Conservation (phyloP, 2,113 vertebrate species). For the Potamarius usumacintae region DNA sequence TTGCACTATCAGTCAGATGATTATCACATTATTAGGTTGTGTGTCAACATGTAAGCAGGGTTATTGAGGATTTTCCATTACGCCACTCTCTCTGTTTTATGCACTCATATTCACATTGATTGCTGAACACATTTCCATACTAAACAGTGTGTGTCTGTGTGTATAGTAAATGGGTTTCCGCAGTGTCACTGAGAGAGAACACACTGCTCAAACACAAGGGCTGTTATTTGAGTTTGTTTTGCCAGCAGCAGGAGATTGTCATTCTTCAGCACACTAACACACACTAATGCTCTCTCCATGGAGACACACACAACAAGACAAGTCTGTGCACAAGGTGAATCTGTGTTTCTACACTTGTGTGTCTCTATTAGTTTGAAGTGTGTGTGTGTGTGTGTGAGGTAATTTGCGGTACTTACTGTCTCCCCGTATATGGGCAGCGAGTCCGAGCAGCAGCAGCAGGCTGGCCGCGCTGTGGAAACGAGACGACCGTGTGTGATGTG, state of each 20-base stretch:
- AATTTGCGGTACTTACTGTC: conserved; percentile 79
- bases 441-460: conserved; percentile 74
- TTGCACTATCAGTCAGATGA: neutral
- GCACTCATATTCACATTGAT: conserved; percentile 16
- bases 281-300: conserved; percentile 11
- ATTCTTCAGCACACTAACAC: conserved; percentile 10
- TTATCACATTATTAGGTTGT: neutral
- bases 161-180: conserved; percentile 6
- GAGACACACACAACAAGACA: neutral
- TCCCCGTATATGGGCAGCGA: conserved; percentile 70
- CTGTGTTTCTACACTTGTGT: neutral
- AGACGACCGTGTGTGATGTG: conserved; percentile 58
- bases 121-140: conserved; percentile 19
- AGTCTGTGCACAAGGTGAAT: neutral
- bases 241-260: conserved; percentile 33
- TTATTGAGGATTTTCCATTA: neutral
- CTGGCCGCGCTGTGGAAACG: conserved; percentile 58
- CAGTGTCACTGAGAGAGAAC: conserved; percentile 1
- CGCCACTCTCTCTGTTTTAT: neutral
- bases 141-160: conserved; percentile 8
- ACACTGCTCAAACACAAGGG: conserved; percentile 21
- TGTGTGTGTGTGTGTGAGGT: conserved; percentile 6
- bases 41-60: neutral
- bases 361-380: neutral
- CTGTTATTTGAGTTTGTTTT: conserved; percentile 36